Evolutionary conservation across 2,888 invertebrate species (phyloP), one percentile per base, ranked within the genome.

Genomic region (Gymnoscelis rufifasciata): DNA sequence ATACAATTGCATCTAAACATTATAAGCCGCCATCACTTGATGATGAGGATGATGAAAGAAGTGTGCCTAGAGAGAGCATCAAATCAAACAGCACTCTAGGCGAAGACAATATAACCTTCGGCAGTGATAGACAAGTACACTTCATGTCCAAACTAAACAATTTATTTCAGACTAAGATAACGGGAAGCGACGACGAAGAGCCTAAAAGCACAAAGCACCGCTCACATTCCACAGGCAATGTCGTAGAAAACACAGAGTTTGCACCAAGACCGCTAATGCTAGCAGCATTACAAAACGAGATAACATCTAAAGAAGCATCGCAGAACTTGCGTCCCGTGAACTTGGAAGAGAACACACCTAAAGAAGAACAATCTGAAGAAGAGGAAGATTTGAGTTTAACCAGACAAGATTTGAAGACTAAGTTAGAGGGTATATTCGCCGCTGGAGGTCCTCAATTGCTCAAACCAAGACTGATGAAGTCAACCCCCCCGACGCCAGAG

Each of bases 61-160:
- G 40, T 11, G 65, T 63, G 40, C 76, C 76, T 8, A 63, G 80
- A 56, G 62, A 66, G 47, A 81, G 81, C 50, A 45, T 78, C 38
- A 52, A 64, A 41, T 81, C 81, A 5, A 79, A 68, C 24, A 62
- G 57, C 47, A 74, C 79, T 26, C 60, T 70, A 41, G 67, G 73
- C 7, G 80, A 81, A 7, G 68, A 59, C 3, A 75, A 66, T 37
- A 73, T 82, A 3, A 69, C 71, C 12, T 81, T 81, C 45, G 83
- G 81, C 28, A 82, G 79, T 45, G 74, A 75, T 38, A 68, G 74
- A 51, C 79, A 81, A 55, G 66, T 81, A 38, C 62, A 73, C 54
- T 87, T 89, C 39, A 83, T 86, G 81, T 77, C 79, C 0, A 88
- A 87, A 62, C 57, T 89, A 24, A 81, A 82, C 14, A 68, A 73